These are phyloP conservation scores for Cephalopachus bancanus DNA, from an alignment of 2,797 vertebrate genomes.

Conservation along the genomic window DNA sequence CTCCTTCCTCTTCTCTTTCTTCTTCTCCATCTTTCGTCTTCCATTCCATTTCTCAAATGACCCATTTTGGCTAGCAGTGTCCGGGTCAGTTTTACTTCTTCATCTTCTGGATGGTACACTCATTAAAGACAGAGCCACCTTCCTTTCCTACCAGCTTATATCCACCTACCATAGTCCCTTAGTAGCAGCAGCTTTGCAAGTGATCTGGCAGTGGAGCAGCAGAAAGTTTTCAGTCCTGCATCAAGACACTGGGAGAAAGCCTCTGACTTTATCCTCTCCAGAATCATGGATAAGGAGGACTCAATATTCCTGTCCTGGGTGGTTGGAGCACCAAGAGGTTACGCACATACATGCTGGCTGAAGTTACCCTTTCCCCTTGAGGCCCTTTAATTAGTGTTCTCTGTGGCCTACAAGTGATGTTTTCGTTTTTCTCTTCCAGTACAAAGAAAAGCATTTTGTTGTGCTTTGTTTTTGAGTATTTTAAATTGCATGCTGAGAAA, in stretches of 20 bases:
- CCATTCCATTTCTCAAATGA: background rate
- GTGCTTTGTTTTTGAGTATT: background rate
- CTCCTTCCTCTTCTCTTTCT: background rate
- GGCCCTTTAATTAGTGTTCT: background rate
- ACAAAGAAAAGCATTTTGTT: background rate
- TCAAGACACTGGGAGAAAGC: background rate
- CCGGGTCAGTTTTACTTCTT: background rate
- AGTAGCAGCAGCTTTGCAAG: background rate
- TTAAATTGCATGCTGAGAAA: slow-evolving; percentile 52
- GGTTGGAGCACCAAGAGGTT: background rate
- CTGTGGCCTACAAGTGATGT: background rate
- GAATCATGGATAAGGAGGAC: background rate
- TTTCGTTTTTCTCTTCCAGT: background rate
- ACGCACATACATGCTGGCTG: background rate
- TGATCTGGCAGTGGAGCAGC: background rate
- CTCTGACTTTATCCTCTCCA: background rate
- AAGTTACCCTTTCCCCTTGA: background rate
- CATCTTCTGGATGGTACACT: background rate
- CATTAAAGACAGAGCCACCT: too few relatives aligned
- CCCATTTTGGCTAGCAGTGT: background rate
- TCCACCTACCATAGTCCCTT: background rate
- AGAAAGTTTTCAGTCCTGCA: background rate
- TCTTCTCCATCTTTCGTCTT: background rate
- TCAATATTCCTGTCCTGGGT: background rate
- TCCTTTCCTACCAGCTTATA: background rate